Evolutionary conservation across 2,888 invertebrate genomes (phyloP).

Genomic region (Syrphus vitripennis): DNA sequence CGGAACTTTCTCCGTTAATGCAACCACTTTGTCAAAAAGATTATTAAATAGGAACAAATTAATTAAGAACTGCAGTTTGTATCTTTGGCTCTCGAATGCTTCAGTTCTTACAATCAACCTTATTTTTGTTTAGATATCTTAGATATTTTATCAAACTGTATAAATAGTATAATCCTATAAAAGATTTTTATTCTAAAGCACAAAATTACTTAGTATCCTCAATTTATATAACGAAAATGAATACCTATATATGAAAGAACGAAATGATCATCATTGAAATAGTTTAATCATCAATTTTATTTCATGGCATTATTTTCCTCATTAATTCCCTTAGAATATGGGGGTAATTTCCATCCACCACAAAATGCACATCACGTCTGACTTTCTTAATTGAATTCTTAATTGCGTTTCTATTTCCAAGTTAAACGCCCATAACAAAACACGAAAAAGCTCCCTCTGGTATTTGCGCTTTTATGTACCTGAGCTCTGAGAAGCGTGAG

Average conservation of each 20-base stretch:
- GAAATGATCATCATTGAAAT: background rate
- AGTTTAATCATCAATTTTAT: constrained; percentile 8
- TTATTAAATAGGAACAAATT: no score
- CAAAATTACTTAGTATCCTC: background rate
- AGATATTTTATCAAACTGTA: no score
- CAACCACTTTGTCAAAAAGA: no score
- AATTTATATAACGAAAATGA: background rate
- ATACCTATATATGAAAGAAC: constrained; percentile 1
- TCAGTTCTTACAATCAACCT: no score
- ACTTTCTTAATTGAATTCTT: constrained; percentile 70
- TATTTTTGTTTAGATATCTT: no score
- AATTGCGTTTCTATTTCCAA: constrained; percentile 64
- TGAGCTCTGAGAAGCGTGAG: constrained; percentile 13
- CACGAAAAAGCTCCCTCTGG: constrained; percentile 39
- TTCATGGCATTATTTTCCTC: background rate
- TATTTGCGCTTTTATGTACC: constrained; percentile 57
- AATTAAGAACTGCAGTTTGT: no score
- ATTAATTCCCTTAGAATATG: background rate
- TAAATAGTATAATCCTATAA: no score
- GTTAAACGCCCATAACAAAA: constrained; percentile 54
- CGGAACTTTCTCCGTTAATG: no score
- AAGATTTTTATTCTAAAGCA: no score
- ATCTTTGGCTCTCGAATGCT: no score
- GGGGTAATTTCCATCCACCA: background rate
- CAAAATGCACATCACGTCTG: constrained; percentile 64